Evolutionary conservation across 2,888 invertebrate genomes (phyloP).

Genomic region (Chrysodeixis includens): DNA sequence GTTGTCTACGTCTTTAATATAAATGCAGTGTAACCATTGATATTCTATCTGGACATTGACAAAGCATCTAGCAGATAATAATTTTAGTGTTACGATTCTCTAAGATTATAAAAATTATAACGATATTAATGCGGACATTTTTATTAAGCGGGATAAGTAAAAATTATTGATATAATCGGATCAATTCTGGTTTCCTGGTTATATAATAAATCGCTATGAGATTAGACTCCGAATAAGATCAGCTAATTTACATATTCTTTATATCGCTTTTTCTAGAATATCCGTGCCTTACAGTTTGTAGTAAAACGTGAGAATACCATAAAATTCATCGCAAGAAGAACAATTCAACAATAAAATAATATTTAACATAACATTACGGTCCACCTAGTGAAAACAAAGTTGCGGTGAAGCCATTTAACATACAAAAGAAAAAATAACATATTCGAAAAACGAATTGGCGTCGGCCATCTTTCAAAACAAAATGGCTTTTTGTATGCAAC

Average conservation of each 20-base stretch:
- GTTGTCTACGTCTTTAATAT: not conserved
- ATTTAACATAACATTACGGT: not conserved
- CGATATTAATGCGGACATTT: not conserved
- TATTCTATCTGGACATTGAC: not conserved
- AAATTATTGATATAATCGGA: not conserved
- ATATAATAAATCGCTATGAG: not conserved
- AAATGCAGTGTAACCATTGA: not conserved
- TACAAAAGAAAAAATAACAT: slow-evolving; percentile 14
- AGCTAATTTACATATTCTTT: not conserved
- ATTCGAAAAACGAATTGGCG: slow-evolving; percentile 17
- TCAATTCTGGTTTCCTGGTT: not conserved
- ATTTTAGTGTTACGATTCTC: not conserved
- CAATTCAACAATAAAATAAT: not conserved
- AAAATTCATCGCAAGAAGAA: not conserved
- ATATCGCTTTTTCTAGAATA: not conserved
- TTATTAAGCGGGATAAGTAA: not conserved
- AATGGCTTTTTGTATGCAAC: slow-evolving; percentile 48
- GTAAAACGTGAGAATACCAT: not conserved
- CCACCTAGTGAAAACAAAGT: slow-evolving; percentile 8
- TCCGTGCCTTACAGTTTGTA: not conserved
- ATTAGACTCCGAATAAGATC: not conserved
- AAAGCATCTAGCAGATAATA: not conserved
- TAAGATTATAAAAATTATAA: not conserved
- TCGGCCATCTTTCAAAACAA: slow-evolving; percentile 27
- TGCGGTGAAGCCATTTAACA: slow-evolving; percentile 16